Conservation (phyloP, 1,140 invertebrate species). For the Argopecten irradians region DNA sequence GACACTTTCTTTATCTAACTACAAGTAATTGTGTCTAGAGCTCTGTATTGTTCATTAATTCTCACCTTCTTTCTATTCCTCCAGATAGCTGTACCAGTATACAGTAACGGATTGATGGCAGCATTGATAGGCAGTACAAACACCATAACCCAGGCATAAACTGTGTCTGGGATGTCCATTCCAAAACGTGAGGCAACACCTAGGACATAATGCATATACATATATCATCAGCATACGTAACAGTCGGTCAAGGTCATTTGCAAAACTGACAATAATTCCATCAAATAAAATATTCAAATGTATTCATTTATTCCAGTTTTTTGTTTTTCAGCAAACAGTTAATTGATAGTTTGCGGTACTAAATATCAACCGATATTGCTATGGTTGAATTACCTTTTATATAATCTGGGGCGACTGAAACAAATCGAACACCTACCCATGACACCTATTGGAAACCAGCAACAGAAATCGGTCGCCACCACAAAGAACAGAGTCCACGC, state of each 20-base stretch:
- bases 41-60: too few relatives aligned
- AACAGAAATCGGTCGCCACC: constrained; percentile 47
- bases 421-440: constrained; percentile 41
- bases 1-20: too few relatives aligned
- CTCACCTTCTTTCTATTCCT: neutral
- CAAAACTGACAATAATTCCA: neutral
- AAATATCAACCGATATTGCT: neutral
- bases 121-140: constrained; percentile 42
- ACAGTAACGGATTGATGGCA: too few relatives aligned
- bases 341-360: too few relatives aligned
- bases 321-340: too few relatives aligned
- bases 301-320: neutral
- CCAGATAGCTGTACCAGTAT: neutral
- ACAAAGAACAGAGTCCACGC: constrained; percentile 46
- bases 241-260: neutral
- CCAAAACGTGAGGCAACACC: constrained; percentile 43
- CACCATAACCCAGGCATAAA: constrained; percentile 46
- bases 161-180: constrained; percentile 27
- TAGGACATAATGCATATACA: neutral
- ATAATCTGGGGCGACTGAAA: too few relatives aligned
- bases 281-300: neutral
- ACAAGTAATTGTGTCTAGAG: too few relatives aligned
- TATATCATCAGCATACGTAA: neutral
- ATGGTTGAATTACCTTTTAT: neutral
- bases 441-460: constrained; percentile 52